A percentile compares a stretch with the other conserved stretches of the same genome.
Evolutionary conservation across 2,888 invertebrate species (phyloP).

Genomic region (Lymantria dispar): DNA sequence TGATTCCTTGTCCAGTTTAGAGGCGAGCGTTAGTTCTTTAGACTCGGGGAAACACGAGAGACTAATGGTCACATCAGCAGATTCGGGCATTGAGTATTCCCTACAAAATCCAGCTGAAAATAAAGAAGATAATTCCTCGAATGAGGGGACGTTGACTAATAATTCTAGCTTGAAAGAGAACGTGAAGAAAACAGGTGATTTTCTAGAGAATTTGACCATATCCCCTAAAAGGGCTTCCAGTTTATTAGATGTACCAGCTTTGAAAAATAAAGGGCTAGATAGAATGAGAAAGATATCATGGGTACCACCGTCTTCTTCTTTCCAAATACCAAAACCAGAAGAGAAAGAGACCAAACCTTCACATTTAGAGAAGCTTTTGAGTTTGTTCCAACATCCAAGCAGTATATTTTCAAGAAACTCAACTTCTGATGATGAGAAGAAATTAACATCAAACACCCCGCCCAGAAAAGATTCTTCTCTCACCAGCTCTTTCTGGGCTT

Average conservation of each 20-base stretch:
- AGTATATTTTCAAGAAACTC: constrained; percentile 81
- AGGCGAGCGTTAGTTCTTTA: constrained; percentile 75
- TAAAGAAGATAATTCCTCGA: constrained; percentile 71
- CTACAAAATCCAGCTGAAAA: constrained; percentile 63
- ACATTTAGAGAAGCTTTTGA: constrained; percentile 85
- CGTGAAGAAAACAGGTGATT: constrained; percentile 42
- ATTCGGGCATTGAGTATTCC: constrained; percentile 76
- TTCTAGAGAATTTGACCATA: constrained; percentile 56
- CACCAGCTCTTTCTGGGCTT: constrained; percentile 75
- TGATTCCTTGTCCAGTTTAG: constrained; percentile 73
- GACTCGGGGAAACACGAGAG: constrained; percentile 70
- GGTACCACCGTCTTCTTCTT: constrained; percentile 75
- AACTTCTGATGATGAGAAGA: constrained; percentile 67
- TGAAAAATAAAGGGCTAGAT: constrained; percentile 65
- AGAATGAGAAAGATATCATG: constrained; percentile 83
- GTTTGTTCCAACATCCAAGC: constrained; percentile 85
- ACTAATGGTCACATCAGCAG: constrained; percentile 71
- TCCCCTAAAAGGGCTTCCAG: constrained; percentile 70
- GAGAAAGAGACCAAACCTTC: constrained; percentile 77
- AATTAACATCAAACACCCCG: constrained; percentile 63
- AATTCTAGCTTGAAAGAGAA: constrained; percentile 69
- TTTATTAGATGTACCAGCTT: constrained; percentile 69
- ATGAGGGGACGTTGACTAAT: constrained; percentile 76
- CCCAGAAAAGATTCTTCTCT: constrained; percentile 71
- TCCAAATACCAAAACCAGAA: constrained; percentile 63